A percentile compares a stretch with the other conserved stretches of the same genome.
Conservation (phyloP, 2,113 vertebrate species). For the Ptilonorhynchus violaceus region DNA sequence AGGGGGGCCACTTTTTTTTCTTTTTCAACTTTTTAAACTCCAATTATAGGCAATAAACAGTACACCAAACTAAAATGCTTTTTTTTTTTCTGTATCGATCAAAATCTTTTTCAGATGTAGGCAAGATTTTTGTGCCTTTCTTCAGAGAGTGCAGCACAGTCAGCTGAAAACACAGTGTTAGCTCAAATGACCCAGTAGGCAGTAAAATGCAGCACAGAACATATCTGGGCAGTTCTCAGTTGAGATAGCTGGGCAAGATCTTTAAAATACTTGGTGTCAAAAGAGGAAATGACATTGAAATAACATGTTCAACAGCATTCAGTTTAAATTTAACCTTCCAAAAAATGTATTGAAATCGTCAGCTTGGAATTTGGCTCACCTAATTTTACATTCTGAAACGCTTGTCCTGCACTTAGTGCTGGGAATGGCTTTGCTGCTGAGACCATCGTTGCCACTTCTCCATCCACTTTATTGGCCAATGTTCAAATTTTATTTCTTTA, state of each 20-base stretch:
- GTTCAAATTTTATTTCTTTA: conserved; percentile 40
- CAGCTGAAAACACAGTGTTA: background rate
- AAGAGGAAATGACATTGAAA: background rate
- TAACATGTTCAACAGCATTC: background rate
- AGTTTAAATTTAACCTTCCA: background rate
- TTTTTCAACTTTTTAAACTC: background rate
- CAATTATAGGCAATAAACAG: background rate
- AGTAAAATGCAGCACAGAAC: background rate
- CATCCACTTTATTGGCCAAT: background rate
- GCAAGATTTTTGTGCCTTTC: background rate
- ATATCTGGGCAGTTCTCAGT: background rate
- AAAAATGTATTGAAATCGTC: background rate
- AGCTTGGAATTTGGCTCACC: background rate
- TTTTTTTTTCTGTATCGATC: background rate
- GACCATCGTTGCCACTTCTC: background rate
- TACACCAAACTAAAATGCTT: background rate
- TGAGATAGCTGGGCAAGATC: background rate
- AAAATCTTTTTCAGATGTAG: background rate
- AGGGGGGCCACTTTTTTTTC: fast-evolving
- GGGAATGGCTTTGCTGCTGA: background rate
- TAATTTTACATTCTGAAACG: background rate
- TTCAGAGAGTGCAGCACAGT: background rate
- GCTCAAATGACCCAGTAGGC: background rate
- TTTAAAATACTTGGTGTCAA: background rate
- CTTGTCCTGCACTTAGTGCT: background rate